Percentiles rank a stretch among this genome's conserved stretches.
Evolutionary conservation across 2,888 invertebrate genomes (phyloP).

Genomic region (Drosophila rubida): DNA sequence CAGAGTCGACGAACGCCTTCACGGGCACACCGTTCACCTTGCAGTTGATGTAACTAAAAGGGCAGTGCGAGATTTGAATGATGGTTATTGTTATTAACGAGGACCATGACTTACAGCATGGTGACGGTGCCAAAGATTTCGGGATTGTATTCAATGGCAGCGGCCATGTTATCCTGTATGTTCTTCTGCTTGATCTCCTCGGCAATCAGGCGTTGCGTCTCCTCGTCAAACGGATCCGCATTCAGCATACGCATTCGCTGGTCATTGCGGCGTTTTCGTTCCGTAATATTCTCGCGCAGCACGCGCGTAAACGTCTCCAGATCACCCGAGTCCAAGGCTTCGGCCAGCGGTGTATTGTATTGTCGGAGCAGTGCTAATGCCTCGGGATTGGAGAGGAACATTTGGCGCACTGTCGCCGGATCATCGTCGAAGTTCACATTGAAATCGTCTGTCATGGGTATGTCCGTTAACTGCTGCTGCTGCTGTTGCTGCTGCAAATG

Average conservation of each 20-base stretch:
- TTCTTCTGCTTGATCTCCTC: constrained; percentile 98
- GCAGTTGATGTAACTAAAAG: constrained; percentile 93
- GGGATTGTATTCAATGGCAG: constrained; percentile 99
- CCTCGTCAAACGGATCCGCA: constrained; percentile 97
- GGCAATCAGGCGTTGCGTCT: constrained; percentile 97
- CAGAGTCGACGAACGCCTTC: constrained; percentile 99
- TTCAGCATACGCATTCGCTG: constrained; percentile 94
- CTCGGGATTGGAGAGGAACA: constrained; percentile 95
- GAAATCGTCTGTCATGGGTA: constrained; percentile 82
- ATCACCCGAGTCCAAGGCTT: constrained; percentile 94
- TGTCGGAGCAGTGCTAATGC: constrained; percentile 95
- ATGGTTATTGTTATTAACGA: too few relatives aligned
- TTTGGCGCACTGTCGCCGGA: constrained; percentile 93
- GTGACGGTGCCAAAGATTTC: constrained; percentile 99
- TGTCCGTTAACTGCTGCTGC: constrained; percentile 45
- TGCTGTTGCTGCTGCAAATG: constrained; percentile 42
- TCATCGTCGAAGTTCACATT: constrained; percentile 89
- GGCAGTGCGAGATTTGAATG: neutral
- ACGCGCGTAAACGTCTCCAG: constrained; percentile 92
- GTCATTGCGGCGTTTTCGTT: constrained; percentile 92
- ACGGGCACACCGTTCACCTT: constrained; percentile 98
- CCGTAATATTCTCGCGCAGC: constrained; percentile 92
- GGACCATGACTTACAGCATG: constrained; percentile 89
- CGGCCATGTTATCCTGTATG: constrained; percentile 99
- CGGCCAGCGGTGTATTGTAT: constrained; percentile 96